Percentiles rank a stretch among this genome's conserved stretches.
These are phyloP conservation scores for Aphis craccivora DNA, from an alignment of 1,140 invertebrate genomes.

Conservation along the genomic window DNA sequence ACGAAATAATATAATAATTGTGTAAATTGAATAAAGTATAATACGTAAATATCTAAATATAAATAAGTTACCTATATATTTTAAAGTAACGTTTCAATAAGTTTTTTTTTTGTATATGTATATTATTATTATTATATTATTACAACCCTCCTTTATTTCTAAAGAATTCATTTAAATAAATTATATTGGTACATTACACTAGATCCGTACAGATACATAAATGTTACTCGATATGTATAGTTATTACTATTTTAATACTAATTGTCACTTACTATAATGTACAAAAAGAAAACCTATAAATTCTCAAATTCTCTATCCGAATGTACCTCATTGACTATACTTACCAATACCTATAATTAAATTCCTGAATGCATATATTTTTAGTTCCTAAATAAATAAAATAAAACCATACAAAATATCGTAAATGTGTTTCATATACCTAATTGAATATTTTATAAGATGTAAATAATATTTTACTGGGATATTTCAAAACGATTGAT, in stretches of 20 bases:
- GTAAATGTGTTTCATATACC: too few species aligned
- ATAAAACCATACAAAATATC: too few species aligned
- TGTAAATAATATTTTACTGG: too few species aligned
- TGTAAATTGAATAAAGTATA: background rate
- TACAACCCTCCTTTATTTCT: background rate
- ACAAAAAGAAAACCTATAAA: background rate
- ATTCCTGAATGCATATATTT: background rate
- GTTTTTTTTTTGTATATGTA: background rate
- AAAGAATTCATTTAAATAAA: background rate
- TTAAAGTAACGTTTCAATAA: background rate
- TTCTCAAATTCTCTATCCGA: background rate
- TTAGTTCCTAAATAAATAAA: background rate
- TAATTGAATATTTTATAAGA: too few species aligned
- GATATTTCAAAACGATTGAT: too few species aligned
- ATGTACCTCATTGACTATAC: background rate
- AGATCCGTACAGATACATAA: background rate
- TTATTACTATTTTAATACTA: background rate
- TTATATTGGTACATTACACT: background rate
- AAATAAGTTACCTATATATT: too few species aligned
- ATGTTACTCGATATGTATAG: background rate
- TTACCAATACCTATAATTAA: background rate
- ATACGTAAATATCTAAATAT: too few species aligned
- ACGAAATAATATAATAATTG: background rate
- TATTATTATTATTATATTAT: background rate
- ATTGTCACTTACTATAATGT: background rate